A percentile compares a stretch with the other conserved stretches of the same genome.
These are phyloP conservation scores for Antigone vipio DNA, from an alignment of 2,113 vertebrate species.

Conservation along the genomic window DNA sequence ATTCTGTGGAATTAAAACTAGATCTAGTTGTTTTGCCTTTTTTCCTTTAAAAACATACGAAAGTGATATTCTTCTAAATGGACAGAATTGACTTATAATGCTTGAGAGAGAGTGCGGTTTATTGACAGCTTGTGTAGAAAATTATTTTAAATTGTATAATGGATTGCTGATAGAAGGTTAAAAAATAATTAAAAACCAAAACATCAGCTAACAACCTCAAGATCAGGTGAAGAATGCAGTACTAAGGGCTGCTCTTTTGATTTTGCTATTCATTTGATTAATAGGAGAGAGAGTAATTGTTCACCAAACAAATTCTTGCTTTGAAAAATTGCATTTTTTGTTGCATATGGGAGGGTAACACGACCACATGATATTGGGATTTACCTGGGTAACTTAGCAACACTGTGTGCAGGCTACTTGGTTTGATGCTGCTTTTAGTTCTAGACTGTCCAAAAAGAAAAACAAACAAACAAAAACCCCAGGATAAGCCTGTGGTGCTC, in stretches of 20 bases:
- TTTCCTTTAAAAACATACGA: not conserved
- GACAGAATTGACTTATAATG: not conserved
- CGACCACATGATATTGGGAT: not conserved
- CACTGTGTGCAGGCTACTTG: not conserved
- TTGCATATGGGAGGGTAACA: not conserved
- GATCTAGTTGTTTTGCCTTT: not conserved
- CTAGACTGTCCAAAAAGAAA: not conserved
- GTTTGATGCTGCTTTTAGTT: not conserved
- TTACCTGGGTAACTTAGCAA: not conserved
- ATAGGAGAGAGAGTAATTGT: not conserved
- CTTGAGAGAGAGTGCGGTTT: not conserved
- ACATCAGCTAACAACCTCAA: not conserved
- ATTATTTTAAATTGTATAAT: not conserved
- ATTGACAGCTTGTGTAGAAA: not conserved
- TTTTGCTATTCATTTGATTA: not conserved
- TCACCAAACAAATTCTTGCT: not conserved
- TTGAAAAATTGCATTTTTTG: not conserved
- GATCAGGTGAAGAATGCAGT: not conserved
- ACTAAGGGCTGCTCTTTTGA: not conserved
- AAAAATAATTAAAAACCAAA: not conserved
- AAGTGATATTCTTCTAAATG: not conserved
- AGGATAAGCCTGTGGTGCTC: not conserved
- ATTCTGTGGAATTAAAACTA: slow-evolving; percentile 2
- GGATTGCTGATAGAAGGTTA: not conserved
- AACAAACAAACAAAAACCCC: not conserved